phyloP scores from a whole-genome alignment of 2,113 vertebrate genomes.

The Danionella cerebrum region DNA sequence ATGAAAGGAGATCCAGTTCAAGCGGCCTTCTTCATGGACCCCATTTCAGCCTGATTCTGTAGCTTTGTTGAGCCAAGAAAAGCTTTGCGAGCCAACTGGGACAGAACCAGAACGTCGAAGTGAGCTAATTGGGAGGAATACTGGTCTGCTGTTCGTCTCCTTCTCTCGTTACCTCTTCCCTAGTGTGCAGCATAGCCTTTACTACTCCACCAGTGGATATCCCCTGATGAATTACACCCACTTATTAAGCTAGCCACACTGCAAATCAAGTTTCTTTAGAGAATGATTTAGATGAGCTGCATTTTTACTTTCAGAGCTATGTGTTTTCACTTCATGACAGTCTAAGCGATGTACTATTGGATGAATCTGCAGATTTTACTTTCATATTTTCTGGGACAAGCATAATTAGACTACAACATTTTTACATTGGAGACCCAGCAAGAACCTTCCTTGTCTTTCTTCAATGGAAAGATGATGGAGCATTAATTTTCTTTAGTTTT shows the following conservation, averaged over 20 bases:
- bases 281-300: not conserved
- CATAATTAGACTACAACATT: conserved; percentile 8
- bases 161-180: not conserved
- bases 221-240: conserved; percentile 11
- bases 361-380: not conserved
- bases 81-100: conserved; percentile 26
- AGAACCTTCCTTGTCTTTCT: conserved; percentile 17
- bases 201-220: conserved; percentile 16
- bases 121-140: conserved; percentile 22
- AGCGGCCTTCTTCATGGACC: not conserved
- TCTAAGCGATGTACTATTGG: not conserved
- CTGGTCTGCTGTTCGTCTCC: conserved; percentile 1
- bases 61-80: conserved; percentile 18
- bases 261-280: conserved; percentile 1
- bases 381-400: conserved; percentile 9
- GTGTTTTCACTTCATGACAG: not conserved
- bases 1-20: conserved; percentile 15
- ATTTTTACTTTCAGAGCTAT: not conserved
- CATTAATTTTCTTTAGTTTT: conserved; percentile 26
- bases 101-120: conserved; percentile 21
- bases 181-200: conserved; percentile 1
- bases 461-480: conserved; percentile 26
- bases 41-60: conserved; percentile 1
- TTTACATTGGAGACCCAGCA: not conserved
- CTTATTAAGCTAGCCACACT: conserved; percentile 3